These are phyloP conservation scores for Ellobius talpinus DNA, from an alignment of 2,113 vertebrate species.

Conservation along the genomic window DNA sequence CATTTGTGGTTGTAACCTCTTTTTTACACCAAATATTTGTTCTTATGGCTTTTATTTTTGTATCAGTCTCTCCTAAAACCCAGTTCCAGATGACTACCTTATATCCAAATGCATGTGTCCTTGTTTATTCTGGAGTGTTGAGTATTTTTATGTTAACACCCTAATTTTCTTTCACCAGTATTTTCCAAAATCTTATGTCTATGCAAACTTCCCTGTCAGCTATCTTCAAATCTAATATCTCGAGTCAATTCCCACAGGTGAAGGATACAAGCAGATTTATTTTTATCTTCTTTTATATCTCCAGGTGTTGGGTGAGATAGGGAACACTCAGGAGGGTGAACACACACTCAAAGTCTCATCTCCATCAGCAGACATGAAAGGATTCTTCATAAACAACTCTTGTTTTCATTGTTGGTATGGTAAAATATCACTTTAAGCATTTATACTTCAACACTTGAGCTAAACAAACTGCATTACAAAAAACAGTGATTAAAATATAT, in stretches of 20 bases:
- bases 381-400: background rate
- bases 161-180: background rate
- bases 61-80: background rate
- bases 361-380: conserved; percentile 14
- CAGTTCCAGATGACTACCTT: background rate
- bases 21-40: background rate
- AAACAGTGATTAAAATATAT: background rate
- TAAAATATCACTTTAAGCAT: background rate
- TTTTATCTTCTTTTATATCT: conserved; percentile 12
- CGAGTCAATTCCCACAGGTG: background rate
- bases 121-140: background rate
- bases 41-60: background rate
- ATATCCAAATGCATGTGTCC: background rate
- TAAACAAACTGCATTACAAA: conserved; percentile 6
- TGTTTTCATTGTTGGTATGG: background rate
- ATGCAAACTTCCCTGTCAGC: background rate
- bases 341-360: background rate
- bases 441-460: background rate
- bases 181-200: conserved; percentile 38
- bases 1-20: background rate
- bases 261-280: background rate
- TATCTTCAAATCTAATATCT: conserved; percentile 18
- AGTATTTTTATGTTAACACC: background rate
- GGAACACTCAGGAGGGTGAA: background rate
- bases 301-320: conserved; percentile 39